Evolutionary conservation across 1,140 invertebrate species (phyloP), one percentile per base, ranked within the genome.

Genomic region (Bradynema listronoti): DNA sequence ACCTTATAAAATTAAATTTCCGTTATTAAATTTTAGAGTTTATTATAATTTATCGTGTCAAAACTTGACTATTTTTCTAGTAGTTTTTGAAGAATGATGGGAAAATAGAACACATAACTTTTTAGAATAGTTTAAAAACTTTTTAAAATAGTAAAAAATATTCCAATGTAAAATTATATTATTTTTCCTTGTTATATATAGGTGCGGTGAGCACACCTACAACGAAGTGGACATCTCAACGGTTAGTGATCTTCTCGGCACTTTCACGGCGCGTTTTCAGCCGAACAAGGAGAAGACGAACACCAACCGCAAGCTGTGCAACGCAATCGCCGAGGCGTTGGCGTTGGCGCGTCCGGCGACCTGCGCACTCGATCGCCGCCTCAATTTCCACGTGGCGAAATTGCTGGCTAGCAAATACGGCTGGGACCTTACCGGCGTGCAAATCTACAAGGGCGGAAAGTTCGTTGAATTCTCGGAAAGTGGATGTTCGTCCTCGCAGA

Each of bases 171-270:
- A n/a, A n/a, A n/a, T n/a, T n/a, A n/a, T n/a, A n/a, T n/a, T n/a
- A n/a, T n/a, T n/a, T n/a, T n/a, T n/a, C n/a, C n/a, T n/a, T n/a
- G n/a, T n/a, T n/a, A n/a, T n/a, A 30, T 39, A 19, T 32, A 50
- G 47, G 47, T 50, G 47, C 19, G 47, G 47, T 24, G 47, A 50
- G n/a, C 16, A 25, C 3, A 50, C 47, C 3, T 50, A 50, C 47
- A 50, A 50, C n/a, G 47, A 50, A 50, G 47, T 50, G 5, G 47
- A 50, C 34, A 27, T 50, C 14, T 16, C 16, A 9, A 50, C 27
- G 27, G 47, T 50, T 19, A 32, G 34, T 9, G n/a, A n/a, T n/a
- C 34, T 50, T 27, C 29, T 50, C 27, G 27, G 34, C 29, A 24
- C 47, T 19, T n/a, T 50, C 16, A 27, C 27, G 27, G 34, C 29